Conservation (phyloP, 2,888 invertebrate species). For the Platycheirus rosarum region DNA sequence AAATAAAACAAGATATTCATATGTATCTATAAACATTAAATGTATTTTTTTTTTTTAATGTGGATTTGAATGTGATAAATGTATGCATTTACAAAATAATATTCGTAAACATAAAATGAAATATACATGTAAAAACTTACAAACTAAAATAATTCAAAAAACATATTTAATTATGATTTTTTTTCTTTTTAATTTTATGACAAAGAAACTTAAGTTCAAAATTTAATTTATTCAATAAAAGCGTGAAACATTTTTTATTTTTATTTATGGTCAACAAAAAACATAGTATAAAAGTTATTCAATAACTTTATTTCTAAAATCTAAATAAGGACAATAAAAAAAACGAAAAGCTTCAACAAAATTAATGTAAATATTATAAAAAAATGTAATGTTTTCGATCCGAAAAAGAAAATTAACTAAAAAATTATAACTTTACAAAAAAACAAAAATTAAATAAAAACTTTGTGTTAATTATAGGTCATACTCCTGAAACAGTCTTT, state of each 20-base stretch:
- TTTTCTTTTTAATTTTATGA: conserved; percentile 57
- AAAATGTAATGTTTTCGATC: conserved; percentile 49
- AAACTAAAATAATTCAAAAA: conserved; percentile 51
- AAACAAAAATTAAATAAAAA: conserved; percentile 25
- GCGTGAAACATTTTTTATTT: conserved; percentile 24
- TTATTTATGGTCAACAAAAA: conserved; percentile 21
- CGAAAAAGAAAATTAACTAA: conserved; percentile 38
- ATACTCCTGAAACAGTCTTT: conserved; percentile 68
- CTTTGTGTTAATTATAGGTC: conserved; percentile 42
- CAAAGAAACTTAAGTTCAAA: conserved; percentile 68
- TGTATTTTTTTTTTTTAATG: conserved; percentile 51
- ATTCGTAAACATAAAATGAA: conserved; percentile 62
- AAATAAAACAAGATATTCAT: conserved; percentile 10
- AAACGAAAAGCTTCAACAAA: conserved; percentile 47
- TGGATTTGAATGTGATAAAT: conserved; percentile 59
- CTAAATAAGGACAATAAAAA: conserved; percentile 39
- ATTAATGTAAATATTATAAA: conserved; percentile 1
- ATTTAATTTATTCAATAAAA: conserved; percentile 19
- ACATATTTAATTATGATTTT: conserved; percentile 3
- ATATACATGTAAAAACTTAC: conserved; percentile 48
- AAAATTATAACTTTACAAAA: conserved; percentile 22
- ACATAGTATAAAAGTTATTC: conserved; percentile 43
- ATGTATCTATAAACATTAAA: conserved; percentile 42
- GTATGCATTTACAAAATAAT: conserved; percentile 70
- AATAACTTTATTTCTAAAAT: conserved; percentile 41